Evolutionary conservation across 2,113 vertebrate genomes (phyloP).

Genomic region (Nothocercus nigrocapillus): DNA sequence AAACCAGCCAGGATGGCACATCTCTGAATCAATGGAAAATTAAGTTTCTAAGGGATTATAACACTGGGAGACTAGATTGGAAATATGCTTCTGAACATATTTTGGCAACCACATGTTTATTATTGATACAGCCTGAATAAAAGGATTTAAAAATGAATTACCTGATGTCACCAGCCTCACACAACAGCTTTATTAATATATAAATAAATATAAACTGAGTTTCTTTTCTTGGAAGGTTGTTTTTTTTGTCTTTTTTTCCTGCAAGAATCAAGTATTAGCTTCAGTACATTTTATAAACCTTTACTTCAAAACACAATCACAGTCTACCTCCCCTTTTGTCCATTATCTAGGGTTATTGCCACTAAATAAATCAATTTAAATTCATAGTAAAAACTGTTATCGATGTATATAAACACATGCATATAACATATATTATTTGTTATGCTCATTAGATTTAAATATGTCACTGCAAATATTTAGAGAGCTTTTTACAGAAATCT

Average conservation of each 20-base stretch:
- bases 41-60: neutral
- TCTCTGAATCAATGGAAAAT: neutral
- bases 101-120: neutral
- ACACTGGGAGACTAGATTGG: neutral
- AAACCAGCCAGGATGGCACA: neutral
- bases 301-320: neutral
- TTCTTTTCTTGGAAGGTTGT: neutral
- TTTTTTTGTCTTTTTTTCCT: neutral
- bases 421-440: neutral
- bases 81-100: neutral
- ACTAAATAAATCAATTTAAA: neutral
- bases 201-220: neutral
- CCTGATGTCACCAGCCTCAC: neutral
- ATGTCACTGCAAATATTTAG: neutral
- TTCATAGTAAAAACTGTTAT: neutral
- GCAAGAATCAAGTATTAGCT: neutral
- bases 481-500: neutral
- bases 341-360: neutral
- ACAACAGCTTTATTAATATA: neutral
- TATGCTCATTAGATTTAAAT: neutral
- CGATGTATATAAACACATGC: rapidly evolving
- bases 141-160: neutral
- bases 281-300: neutral
- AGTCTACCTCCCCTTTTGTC: neutral
- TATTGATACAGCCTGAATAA: neutral